Percentiles rank a stretch among this genome's conserved stretches.
These are phyloP conservation scores for Parambassis ranga DNA, from an alignment of 2,797 vertebrate genomes.

Conservation along the genomic window DNA sequence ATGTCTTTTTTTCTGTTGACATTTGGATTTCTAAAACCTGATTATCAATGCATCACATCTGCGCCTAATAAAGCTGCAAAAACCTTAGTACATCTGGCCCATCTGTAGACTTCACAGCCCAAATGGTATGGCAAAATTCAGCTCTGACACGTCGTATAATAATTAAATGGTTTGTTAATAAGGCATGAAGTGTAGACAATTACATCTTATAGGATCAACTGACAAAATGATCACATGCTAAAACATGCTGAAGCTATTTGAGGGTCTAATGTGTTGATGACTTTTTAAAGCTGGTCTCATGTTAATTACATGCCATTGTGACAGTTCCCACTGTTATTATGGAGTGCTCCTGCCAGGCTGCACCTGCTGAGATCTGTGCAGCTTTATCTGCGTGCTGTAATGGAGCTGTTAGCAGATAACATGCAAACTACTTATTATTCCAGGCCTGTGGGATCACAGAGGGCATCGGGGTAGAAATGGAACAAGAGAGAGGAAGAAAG, in stretches of 20 bases:
- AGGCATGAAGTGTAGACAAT: too few relatives aligned
- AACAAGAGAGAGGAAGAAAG: background rate
- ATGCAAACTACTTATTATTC: slow-evolving; percentile 72
- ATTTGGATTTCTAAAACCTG: slow-evolving; percentile 3
- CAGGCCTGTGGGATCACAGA: slow-evolving; percentile 61
- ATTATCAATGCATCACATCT: background rate
- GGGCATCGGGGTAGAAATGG: slow-evolving; percentile 15
- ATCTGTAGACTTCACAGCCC: background rate
- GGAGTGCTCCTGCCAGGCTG: slow-evolving; percentile 12
- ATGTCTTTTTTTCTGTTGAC: slow-evolving; percentile 10
- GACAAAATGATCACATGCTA: slow-evolving; percentile 31
- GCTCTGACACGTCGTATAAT: background rate
- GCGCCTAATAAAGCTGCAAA: background rate
- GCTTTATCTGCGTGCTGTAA: slow-evolving; percentile 62
- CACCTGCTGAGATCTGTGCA: slow-evolving; percentile 58
- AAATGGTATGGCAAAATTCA: background rate
- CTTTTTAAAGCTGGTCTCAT: slow-evolving; percentile 25
- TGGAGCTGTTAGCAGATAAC: slow-evolving; percentile 66
- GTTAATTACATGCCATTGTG: slow-evolving; percentile 65
- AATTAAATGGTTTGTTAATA: too few relatives aligned
- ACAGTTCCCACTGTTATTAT: slow-evolving; percentile 52
- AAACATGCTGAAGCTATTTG: slow-evolving; percentile 26
- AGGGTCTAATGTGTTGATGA: slow-evolving; percentile 7
- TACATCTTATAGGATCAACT: background rate
- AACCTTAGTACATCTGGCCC: background rate